A percentile compares a stretch with the other conserved stretches of the same genome.
Evolutionary conservation across 2,113 vertebrate species (phyloP).

Genomic region (Stegostoma tigrinum): DNA sequence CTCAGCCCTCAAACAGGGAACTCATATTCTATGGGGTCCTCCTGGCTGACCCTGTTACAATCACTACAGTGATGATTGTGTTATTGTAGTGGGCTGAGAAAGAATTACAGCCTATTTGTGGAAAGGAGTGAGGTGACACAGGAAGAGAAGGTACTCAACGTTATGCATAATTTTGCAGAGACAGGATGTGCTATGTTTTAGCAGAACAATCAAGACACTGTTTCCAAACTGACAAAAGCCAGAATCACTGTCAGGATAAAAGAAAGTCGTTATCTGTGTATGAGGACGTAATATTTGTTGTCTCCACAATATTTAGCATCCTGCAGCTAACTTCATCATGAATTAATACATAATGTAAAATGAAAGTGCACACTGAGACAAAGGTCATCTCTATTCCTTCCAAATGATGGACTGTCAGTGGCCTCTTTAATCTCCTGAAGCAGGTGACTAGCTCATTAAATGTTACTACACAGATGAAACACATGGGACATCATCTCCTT

Average conservation of each 20-base stretch:
- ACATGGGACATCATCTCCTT: neutral
- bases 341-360: neutral
- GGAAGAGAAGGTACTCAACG: neutral
- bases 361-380: neutral
- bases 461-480: neutral
- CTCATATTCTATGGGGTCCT: too few species aligned
- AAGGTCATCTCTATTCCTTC: neutral
- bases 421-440: neutral
- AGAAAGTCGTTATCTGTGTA: neutral
- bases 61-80: neutral
- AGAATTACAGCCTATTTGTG: neutral
- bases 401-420: neutral
- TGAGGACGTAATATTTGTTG: neutral
- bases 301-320: neutral
- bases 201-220: neutral
- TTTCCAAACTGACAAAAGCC: neutral
- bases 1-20: too few species aligned
- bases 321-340: neutral
- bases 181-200: neutral
- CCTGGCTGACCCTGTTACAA: too few species aligned
- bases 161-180: neutral
- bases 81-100: neutral
- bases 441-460: neutral
- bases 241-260: neutral
- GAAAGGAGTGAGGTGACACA: neutral